Evolutionary conservation across 2,113 vertebrate genomes (phyloP).

Genomic region (Microcebus tavaratra): DNA sequence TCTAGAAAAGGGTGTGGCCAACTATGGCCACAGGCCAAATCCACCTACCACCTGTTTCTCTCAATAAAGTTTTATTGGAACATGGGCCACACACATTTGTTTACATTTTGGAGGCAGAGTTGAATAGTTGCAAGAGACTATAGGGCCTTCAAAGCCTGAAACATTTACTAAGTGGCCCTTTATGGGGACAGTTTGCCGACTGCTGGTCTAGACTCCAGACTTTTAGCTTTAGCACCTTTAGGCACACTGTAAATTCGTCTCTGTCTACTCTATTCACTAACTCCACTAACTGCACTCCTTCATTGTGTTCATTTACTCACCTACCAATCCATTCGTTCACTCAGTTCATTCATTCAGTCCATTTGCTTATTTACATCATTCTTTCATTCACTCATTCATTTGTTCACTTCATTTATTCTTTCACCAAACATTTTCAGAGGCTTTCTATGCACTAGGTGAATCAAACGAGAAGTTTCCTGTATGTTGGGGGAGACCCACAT

Average conservation of each 20-base stretch:
- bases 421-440: not conserved
- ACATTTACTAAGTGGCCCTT: not conserved
- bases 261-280: fast-evolving
- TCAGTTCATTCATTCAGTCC: not conserved
- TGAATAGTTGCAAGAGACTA: not conserved
- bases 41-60: not conserved
- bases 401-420: not conserved
- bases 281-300: not conserved
- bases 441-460: not conserved
- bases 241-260: fast-evolving
- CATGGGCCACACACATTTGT: fast-evolving
- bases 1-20: not conserved
- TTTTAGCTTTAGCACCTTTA: not conserved
- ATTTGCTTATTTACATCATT: not conserved
- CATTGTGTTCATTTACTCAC: not conserved
- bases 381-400: not conserved
- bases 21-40: not conserved
- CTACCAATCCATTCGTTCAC: not conserved
- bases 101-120: not conserved
- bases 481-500: not conserved
- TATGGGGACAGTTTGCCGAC: fast-evolving
- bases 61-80: not conserved
- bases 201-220: not conserved
- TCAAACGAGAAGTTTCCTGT: not conserved
- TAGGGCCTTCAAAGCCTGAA: not conserved